Conservation (phyloP, 2,888 invertebrate species). For the Amblyjoppa fuscipennis region DNA sequence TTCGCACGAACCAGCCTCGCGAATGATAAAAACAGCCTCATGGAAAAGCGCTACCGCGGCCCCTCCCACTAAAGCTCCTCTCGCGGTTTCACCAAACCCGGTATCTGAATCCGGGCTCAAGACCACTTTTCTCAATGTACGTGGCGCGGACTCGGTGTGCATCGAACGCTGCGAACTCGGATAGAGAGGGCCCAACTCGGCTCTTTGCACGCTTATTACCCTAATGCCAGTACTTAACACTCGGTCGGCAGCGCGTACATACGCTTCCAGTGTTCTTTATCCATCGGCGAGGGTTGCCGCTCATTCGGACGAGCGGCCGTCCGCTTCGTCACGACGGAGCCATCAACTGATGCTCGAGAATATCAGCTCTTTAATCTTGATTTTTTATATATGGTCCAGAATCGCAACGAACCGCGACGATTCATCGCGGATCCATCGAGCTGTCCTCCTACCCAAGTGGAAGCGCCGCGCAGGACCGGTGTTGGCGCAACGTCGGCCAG, state of each 20-base stretch:
- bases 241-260: slow-evolving; percentile 78
- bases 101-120: slow-evolving; percentile 25
- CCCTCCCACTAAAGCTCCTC: slow-evolving; percentile 35
- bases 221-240: slow-evolving; percentile 84
- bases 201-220: slow-evolving; percentile 84
- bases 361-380: not conserved
- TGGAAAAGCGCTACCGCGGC: slow-evolving; percentile 22
- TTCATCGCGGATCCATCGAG: not conserved
- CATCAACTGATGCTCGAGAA: slow-evolving; percentile 7
- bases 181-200: slow-evolving; percentile 69
- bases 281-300: slow-evolving; percentile 28
- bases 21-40: slow-evolving; percentile 66
- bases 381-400: not conserved
- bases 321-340: slow-evolving; percentile 53
- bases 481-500: no score
- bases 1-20: slow-evolving; percentile 66
- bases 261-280: slow-evolving; percentile 61
- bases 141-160: not conserved
- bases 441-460: no score
- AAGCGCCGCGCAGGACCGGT: no score
- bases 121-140: slow-evolving; percentile 51
- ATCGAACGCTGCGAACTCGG: slow-evolving; percentile 43
- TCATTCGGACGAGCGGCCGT: slow-evolving; percentile 41
- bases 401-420: slow-evolving; percentile 6
- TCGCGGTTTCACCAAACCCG: not conserved